Evolutionary conservation across 2,113 vertebrate genomes (phyloP).

Genomic region (Myotis davidii): DNA sequence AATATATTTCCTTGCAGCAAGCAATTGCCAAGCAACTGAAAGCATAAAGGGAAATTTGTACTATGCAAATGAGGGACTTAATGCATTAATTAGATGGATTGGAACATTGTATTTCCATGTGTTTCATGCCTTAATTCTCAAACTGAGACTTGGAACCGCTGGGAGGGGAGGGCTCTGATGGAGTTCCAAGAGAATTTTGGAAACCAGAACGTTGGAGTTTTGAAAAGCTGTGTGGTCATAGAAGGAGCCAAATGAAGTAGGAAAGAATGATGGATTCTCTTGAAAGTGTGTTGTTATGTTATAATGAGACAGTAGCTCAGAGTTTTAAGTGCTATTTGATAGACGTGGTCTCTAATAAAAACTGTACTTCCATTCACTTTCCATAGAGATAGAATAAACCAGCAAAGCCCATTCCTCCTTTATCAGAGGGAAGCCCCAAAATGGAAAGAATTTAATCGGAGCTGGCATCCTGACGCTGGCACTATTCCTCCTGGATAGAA

Average conservation of each 20-base stretch:
- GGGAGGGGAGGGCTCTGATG: slow-evolving; percentile 41
- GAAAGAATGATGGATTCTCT: slow-evolving; percentile 37
- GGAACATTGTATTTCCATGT: slow-evolving; percentile 81
- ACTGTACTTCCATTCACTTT: slow-evolving; percentile 65
- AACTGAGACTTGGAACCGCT: slow-evolving; percentile 57
- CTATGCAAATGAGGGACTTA: slow-evolving; percentile 81
- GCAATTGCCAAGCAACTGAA: slow-evolving; percentile 79
- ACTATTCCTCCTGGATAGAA: slow-evolving; percentile 53
- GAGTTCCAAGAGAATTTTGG: slow-evolving; percentile 75
- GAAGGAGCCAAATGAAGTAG: slow-evolving; percentile 54
- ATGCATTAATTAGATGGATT: slow-evolving; percentile 82
- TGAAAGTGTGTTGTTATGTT: slow-evolving; percentile 2
- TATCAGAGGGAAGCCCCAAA: slow-evolving; percentile 59
- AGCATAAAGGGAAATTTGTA: slow-evolving; percentile 79
- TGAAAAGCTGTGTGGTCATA: slow-evolving; percentile 69
- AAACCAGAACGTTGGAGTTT: slow-evolving; percentile 47
- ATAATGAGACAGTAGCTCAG: slow-evolving; percentile 32
- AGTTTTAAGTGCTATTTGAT: slow-evolving; percentile 37
- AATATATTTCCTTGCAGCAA: slow-evolving; percentile 76
- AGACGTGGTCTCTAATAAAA: slow-evolving; percentile 46
- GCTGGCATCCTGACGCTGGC: slow-evolving; percentile 71
- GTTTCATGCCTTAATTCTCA: slow-evolving; percentile 77
- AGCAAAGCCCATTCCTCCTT: not conserved
- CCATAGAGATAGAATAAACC: slow-evolving; percentile 5
- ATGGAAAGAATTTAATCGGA: slow-evolving; percentile 73